Conservation (phyloP, 2,797 vertebrate species). For the Molothrus aeneus region DNA sequence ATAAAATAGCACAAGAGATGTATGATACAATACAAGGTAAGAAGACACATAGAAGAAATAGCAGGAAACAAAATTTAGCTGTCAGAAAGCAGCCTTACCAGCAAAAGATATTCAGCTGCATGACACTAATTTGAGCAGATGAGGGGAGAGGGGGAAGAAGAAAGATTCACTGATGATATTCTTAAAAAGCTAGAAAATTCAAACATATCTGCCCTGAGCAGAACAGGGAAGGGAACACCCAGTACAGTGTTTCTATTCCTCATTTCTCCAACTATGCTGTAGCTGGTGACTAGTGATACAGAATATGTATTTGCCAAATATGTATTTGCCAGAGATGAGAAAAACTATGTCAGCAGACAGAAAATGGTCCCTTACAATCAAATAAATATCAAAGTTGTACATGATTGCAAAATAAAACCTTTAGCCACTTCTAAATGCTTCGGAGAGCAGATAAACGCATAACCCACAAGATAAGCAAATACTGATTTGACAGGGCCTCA, state of each 20-base stretch:
- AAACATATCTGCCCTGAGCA: neutral
- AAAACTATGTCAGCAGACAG: neutral
- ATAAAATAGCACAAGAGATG: neutral
- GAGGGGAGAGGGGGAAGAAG: accelerated
- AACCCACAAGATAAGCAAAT: neutral
- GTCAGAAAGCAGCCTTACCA: neutral
- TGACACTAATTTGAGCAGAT: neutral
- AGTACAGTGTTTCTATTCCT: neutral
- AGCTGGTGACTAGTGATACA: neutral
- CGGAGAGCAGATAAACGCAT: neutral
- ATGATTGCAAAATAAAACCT: neutral
- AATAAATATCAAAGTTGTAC: neutral
- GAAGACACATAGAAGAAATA: neutral
- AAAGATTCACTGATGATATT: neutral
- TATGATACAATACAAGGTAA: neutral
- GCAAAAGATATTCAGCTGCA: neutral
- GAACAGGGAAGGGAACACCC: neutral
- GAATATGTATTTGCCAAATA: neutral
- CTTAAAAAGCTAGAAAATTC: neutral
- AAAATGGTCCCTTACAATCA: neutral
- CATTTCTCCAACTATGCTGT: neutral
- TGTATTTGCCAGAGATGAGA: neutral
- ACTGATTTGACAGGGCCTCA: neutral
- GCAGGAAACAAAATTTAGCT: neutral
- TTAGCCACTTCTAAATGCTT: neutral